Base-by-base conservation (phyloP, 2,113 vertebrate genomes). In the Alosa alosa region DNA sequence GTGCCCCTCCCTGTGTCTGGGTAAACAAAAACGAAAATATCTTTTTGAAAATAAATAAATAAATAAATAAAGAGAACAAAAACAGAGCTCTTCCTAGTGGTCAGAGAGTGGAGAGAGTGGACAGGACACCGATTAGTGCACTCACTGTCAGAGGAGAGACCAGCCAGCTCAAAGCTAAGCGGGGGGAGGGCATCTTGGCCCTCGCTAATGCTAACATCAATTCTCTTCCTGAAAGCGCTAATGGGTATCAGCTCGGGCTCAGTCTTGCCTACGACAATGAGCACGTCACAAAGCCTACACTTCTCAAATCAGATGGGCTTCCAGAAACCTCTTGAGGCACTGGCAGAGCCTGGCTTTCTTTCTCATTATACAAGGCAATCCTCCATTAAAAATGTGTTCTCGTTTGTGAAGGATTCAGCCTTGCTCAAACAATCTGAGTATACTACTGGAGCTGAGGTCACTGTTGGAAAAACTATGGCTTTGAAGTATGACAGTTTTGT, bases 71-170 rank as follows among this genome's bases (percentile, higher is more conserved):
- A 36, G 9, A 2, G n/a, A 72, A 72, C n/a, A 36, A 36, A 78
- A 78, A 1, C 2, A 39, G 13, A 39, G 31, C 72, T 36, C 25
- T 41, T 39, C 31, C 25, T 17, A 11, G 13, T 17, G 72, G 72
- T 39, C 72, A 78, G 72, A 68, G 9, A 78, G 31, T 78, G 31
- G 47, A 75, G 82, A 60, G 13, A 45, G 15, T 1, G 85, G 47
- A 64, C 85, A 86, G 87, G 75, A 82, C 75, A 85, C 81, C 64
- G 64, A 41, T 84, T 50, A 84, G 45, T 81, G 81, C 47, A 83
- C 31, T 88, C 39, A 81, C 45, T 44, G 10, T 25, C 82, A 82
- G 47, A 86, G 83, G 49, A 41, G 49, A 84, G 4, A n/a, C 47
- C 31, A 50, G 25, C 13, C 15, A 81, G 55, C 22, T n/a, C 45